A percentile compares a stretch with the other conserved stretches of the same genome.
Conservation (phyloP, 2,888 invertebrate genomes). For the Lepidochrysops patricia region DNA sequence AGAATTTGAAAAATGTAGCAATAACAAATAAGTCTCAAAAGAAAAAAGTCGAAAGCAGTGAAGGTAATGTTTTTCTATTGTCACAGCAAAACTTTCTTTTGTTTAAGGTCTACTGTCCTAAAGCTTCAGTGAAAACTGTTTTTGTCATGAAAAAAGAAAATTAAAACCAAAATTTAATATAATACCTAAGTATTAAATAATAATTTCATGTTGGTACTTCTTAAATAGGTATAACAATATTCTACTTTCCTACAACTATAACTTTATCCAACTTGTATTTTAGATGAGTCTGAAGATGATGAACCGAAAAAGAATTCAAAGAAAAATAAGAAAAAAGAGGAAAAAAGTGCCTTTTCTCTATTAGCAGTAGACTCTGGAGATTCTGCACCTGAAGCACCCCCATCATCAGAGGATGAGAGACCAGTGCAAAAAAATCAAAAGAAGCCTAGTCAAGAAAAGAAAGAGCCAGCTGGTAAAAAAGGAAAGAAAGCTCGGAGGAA, state of each 20-base stretch:
- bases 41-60: conserved; percentile 54
- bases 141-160: too few species aligned
- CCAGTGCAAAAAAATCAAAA: conserved; percentile 48
- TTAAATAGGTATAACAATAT: conserved; percentile 8
- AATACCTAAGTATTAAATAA: too few species aligned
- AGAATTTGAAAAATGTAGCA: conserved; percentile 74
- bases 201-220: too few species aligned
- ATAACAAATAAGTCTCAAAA: conserved; percentile 71
- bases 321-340: conserved; percentile 59
- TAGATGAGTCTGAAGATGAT: conserved; percentile 60
- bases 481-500: conserved; percentile 82
- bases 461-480: conserved; percentile 76
- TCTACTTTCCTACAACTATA: background rate
- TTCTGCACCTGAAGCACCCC: conserved; percentile 52
- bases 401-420: conserved; percentile 64
- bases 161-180: too few species aligned
- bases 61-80: conserved; percentile 36
- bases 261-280: conserved; percentile 8
- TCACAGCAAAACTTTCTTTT: background rate
- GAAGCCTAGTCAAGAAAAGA: conserved; percentile 53
- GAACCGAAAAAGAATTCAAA: conserved; percentile 61
- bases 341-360: conserved; percentile 79
- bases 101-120: too few species aligned
- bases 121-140: too few species aligned
- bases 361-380: conserved; percentile 78